Evolutionary conservation across 2,113 vertebrate genomes (phyloP), one percentile per base, ranked within the genome.

Genomic region (Progne subis): DNA sequence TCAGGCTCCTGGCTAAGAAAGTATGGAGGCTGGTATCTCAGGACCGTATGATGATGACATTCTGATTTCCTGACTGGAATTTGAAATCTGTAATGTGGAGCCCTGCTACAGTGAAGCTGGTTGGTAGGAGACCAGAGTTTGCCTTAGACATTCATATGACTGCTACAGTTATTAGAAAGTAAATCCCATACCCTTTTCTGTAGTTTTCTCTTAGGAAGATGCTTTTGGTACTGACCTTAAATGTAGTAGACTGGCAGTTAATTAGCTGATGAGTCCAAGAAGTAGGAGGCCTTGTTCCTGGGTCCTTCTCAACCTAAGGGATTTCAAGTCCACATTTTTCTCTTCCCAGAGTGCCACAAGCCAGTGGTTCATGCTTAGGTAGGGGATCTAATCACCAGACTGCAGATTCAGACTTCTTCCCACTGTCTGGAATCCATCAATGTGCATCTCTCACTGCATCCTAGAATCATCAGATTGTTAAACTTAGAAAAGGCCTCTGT

Each of bases 311-410:
- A 79, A 16, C 31, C 29, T 23, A 39, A 43, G 61, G 18, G 34
- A 59, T 41, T 52, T 75, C 39, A 85, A 34, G 11, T 19, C 13
- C 3, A 4, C 10, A 0, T 43, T 82, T 67, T 89, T 75, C 6
- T 82, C 31, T 12, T 74, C 28, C 3, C 10, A 14, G 64, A 67
- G 78, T 28, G 52, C 44, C 3, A 0, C 29, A 44, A 65, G 25
- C 8, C 34, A 39, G 18, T 59, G 4, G 1, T 68, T 84, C 0
- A 0, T 82, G 60, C 1, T 3, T 70, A 8, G 31, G 8, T 44
- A 6, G 28, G 41, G 55, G 29, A 39, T 21, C 18, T 7, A 8
- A 31, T 37, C 43, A 46, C 29, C 32, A 79, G 25, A 7, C 25
- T 74, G 60, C 59, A 50, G 12, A 14, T n/a, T 74, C 43, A 59